Conservation (phyloP, 2,888 invertebrate genomes). For the Apocheima hispidaria region DNA sequence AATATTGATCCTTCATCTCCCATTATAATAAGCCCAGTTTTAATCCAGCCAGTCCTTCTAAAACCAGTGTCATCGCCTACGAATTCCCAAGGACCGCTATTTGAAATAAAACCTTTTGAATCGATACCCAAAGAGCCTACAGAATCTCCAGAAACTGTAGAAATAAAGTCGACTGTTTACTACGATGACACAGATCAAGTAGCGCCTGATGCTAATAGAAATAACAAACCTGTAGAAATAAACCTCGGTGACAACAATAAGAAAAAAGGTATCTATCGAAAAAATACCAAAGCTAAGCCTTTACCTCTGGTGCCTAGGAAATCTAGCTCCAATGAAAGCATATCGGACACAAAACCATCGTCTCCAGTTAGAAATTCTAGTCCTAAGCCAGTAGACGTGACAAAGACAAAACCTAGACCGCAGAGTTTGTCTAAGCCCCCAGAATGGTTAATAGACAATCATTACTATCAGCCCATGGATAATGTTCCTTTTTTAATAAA, state of each 20-base stretch:
- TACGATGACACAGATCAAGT: constrained; percentile 78
- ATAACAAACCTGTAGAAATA: constrained; percentile 38
- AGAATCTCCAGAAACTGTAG: constrained; percentile 49
- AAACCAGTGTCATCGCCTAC: constrained; percentile 48
- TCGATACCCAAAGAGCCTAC: constrained; percentile 34
- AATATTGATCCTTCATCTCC: constrained; percentile 61
- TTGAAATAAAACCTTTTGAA: constrained; percentile 42
- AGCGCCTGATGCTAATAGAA: constrained; percentile 47
- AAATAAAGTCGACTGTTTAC: constrained; percentile 64
- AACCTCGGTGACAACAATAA: constrained; percentile 49
- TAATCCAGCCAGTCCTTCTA: constrained; percentile 72
- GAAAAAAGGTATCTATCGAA: constrained; percentile 67
- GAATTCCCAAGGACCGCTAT: constrained; percentile 35
- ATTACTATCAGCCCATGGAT: constrained; percentile 76
- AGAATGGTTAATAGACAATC: constrained; percentile 71
- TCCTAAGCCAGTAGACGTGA: constrained; percentile 46
- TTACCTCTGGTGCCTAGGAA: constrained; percentile 67
- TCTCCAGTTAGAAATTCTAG: constrained; percentile 49
- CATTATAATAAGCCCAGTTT: constrained; percentile 74
- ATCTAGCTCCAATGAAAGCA: constrained; percentile 55
- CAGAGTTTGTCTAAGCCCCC: constrained; percentile 70
- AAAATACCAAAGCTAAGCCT: constrained; percentile 65
- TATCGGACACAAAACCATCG: constrained; percentile 51
- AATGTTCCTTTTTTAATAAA: constrained; percentile 74
- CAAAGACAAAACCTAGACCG: constrained; percentile 54